phyloP scores from a whole-genome alignment of 2,888 invertebrate genomes.

The Pardosa pseudoannulata region DNA sequence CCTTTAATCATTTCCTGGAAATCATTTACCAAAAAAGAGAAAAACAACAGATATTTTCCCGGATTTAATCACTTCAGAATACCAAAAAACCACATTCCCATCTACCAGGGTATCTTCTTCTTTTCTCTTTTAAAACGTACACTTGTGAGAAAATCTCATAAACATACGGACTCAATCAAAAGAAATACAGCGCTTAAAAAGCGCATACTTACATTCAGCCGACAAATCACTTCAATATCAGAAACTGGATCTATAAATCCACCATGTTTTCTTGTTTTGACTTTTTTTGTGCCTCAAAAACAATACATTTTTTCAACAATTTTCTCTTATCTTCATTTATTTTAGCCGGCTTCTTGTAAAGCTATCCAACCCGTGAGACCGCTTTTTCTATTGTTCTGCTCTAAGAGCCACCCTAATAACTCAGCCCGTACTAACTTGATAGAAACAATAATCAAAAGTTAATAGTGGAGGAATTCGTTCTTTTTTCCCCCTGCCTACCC shows the following conservation, averaged over 20 bases:
- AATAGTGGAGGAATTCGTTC: constrained; percentile 52
- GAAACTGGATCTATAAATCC: constrained; percentile 37
- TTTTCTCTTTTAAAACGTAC: too few relatives aligned
- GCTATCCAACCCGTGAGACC: constrained; percentile 54
- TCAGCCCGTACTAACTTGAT: constrained; percentile 14
- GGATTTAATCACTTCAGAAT: too few relatives aligned
- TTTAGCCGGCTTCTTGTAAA: constrained; percentile 47
- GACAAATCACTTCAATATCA: constrained; percentile 26
- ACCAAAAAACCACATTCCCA: too few relatives aligned
- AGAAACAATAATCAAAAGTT: constrained; percentile 56
- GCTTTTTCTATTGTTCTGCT: constrained; percentile 55
- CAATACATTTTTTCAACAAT: constrained; percentile 32
- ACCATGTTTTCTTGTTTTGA: constrained; percentile 27
- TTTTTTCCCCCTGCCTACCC: background rate
- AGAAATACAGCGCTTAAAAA: too few relatives aligned
- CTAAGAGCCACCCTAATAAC: constrained; percentile 65
- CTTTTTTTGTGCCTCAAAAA: constrained; percentile 21
- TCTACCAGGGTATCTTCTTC: too few relatives aligned
- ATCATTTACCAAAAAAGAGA: too few relatives aligned
- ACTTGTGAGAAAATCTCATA: background rate
- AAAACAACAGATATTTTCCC: too few relatives aligned
- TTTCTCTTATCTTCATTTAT: constrained; percentile 20
- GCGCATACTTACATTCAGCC: background rate
- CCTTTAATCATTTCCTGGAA: too few relatives aligned
- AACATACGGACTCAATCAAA: background rate